Percentiles rank a stretch among this genome's conserved stretches.
Conservation (phyloP, 2,797 vertebrate species). For the Salarias fasciatus region DNA sequence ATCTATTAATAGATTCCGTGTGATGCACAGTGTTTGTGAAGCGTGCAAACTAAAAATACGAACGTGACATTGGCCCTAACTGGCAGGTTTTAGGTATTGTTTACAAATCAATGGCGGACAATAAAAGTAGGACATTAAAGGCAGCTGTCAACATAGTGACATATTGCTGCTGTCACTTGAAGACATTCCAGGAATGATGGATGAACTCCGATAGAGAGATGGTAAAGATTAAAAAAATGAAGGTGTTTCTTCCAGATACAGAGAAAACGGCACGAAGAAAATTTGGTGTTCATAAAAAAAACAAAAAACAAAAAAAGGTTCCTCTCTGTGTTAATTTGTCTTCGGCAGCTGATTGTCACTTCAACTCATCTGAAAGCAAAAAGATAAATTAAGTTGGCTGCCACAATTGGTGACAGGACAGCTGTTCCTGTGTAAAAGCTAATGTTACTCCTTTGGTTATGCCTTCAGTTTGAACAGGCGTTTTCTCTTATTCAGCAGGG, state of each 20-base stretch:
- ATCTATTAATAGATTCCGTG: too few species aligned
- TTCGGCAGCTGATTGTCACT: slow-evolving; percentile 25
- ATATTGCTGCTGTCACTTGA: slow-evolving; percentile 30
- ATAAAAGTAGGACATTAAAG: slow-evolving; percentile 21
- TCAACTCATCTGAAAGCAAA: slow-evolving; percentile 21
- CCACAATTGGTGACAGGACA: slow-evolving; percentile 18
- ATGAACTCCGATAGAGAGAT: slow-evolving; percentile 36
- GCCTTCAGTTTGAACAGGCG: slow-evolving; percentile 49
- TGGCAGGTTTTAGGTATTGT: too few species aligned
- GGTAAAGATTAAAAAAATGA: slow-evolving; percentile 22
- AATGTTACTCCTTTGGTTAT: slow-evolving; percentile 41
- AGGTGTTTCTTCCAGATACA: slow-evolving; percentile 4
- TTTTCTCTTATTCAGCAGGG: slow-evolving; percentile 69
- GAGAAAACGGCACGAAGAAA: slow-evolving; percentile 16
- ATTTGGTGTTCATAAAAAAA: background rate
- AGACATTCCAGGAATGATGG: slow-evolving; percentile 43
- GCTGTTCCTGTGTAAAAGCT: slow-evolving; percentile 19
- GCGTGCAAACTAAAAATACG: too few species aligned
- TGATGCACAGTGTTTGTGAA: too few species aligned
- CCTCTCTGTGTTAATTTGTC: slow-evolving; percentile 14
- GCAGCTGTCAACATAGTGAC: slow-evolving; percentile 22
- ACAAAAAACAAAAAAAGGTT: background rate
- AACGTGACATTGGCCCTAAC: too few species aligned
- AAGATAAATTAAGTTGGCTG: slow-evolving; percentile 31
- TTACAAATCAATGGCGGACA: too few species aligned